These are phyloP conservation scores for Drosophila cognata DNA, from an alignment of 2,888 invertebrate genomes.

Conservation along the genomic window DNA sequence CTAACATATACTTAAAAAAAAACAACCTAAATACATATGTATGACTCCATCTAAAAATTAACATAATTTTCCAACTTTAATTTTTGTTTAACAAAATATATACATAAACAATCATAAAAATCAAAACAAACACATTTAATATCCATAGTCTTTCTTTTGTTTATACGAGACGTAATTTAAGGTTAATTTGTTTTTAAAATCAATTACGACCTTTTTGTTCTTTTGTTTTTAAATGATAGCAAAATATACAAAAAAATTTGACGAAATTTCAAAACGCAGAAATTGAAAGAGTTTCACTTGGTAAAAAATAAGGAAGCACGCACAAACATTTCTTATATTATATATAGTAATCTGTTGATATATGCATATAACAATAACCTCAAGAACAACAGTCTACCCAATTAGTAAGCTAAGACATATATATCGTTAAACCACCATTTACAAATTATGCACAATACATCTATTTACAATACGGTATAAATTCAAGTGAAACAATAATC, in stretches of 20 bases:
- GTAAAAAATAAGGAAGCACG: slow-evolving; percentile 30
- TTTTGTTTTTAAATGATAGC: slow-evolving; percentile 3
- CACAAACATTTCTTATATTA: slow-evolving; percentile 26
- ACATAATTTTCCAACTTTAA: slow-evolving; percentile 20
- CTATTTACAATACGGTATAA: slow-evolving; percentile 21
- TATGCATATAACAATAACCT: slow-evolving; percentile 5
- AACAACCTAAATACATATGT: slow-evolving; percentile 16
- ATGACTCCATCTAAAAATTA: slow-evolving; percentile 12
- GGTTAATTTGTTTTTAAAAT: slow-evolving; percentile 8
- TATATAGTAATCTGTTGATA: slow-evolving; percentile 9
- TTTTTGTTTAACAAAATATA: slow-evolving; percentile 45
- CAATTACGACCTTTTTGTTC: slow-evolving; percentile 1
- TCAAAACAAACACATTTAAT: slow-evolving; percentile 27
- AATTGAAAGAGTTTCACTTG: slow-evolving; percentile 27
- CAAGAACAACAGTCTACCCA: slow-evolving; percentile 12
- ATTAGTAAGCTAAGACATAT: slow-evolving; percentile 3
- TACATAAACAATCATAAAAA: neutral
- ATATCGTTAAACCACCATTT: slow-evolving; percentile 5
- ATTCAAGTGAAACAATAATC: slow-evolving; percentile 22
- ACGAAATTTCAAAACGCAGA: slow-evolving; percentile 8
- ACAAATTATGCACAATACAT: slow-evolving; percentile 40
- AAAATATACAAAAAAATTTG: slow-evolving; percentile 13
- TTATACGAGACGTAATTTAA: slow-evolving; percentile 9
- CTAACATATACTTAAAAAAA: slow-evolving; percentile 49
- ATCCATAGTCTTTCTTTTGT: slow-evolving; percentile 8